These are phyloP conservation scores for Sebastes minor DNA, from an alignment of 2,797 vertebrate genomes.

Conservation along the genomic window DNA sequence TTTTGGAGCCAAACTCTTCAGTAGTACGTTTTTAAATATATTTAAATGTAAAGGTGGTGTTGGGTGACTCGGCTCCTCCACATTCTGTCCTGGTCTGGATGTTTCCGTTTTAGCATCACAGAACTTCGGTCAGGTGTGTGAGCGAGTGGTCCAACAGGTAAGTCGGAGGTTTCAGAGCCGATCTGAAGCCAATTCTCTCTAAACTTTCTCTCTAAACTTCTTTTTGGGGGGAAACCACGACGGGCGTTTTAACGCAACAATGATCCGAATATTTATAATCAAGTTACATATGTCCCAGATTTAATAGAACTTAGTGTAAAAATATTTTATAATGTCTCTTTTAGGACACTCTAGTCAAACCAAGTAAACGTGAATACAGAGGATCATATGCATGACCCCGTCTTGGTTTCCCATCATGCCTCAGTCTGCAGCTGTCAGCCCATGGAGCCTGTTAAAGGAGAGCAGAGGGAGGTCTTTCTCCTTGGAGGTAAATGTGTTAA, in stretches of 20 bases:
- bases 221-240: slow-evolving; percentile 3
- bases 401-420: slow-evolving; percentile 50
- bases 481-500: slow-evolving; percentile 68
- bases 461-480: slow-evolving; percentile 5
- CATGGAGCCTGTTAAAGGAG: neutral
- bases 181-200: neutral
- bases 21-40: neutral
- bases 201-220: neutral
- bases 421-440: slow-evolving; percentile 3
- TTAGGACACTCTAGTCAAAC: neutral
- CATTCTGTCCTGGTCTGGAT: neutral
- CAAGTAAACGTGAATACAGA: neutral
- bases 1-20: slow-evolving; percentile 22
- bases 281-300: neutral
- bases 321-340: neutral
- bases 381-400: neutral
- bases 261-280: neutral
- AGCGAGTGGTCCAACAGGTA: slow-evolving; percentile 22
- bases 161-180: neutral
- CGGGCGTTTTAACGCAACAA: neutral
- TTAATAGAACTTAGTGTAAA: neutral
- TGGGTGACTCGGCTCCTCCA: neutral
- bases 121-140: slow-evolving; percentile 1
- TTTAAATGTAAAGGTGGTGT: neutral
- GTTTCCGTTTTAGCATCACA: neutral